Base-by-base conservation (phyloP, 2,797 vertebrate species). In the Hyperoplus lanceolatus region DNA sequence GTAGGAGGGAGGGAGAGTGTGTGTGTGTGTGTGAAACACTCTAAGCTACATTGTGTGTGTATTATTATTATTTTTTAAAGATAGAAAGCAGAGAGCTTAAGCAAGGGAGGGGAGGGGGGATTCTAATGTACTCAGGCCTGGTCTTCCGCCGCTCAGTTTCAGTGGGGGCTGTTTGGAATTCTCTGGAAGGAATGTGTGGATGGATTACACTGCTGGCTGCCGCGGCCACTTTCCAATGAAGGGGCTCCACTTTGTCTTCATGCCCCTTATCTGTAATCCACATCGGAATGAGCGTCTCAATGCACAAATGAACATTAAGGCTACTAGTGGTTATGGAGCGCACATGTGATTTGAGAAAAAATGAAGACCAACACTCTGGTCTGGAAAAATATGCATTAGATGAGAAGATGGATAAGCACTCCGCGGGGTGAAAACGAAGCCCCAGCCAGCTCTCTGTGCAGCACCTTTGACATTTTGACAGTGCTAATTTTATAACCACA, bases 111-210 rank as follows among this genome's bases (percentile, higher is more conserved):
- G 54, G 79, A 79, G 82, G 6, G 54, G 75, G 77, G 89, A 86
- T 85, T 29, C 72, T 84, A 86, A 87, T 85, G 84, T 82, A 89
- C 87, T 87, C 78, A 56, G 76, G 76, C 29, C 29, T 3, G 29
- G 29, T 29, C 29, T 29, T 71, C 86, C 59, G 66, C 79, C 76
- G 90, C 90, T 92, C 89, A 82, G 89, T 89, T 90, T 90, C 90
- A 90, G 77, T 75, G 71, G 79, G 89, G 79, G 89, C 89, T 90
- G 90, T 82, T 92, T 90, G 90, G 87, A 83, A 91, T 91, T 90
- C 89, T 88, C 86, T 92, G 91, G 93, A 94, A 94, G 90, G 93
- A 92, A 94, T 92, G 89, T 14, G 62, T 82, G 87, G 89, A 90
- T 92, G 90, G 91, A 90, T 94, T 93, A 90, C 91, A 79, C 84